A percentile compares a stretch with the other conserved stretches of the same genome.
These are phyloP conservation scores for Epizoanthus ramosus DNA, from an alignment of 92 coral and sea anemone genomes.

Conservation along the genomic window DNA sequence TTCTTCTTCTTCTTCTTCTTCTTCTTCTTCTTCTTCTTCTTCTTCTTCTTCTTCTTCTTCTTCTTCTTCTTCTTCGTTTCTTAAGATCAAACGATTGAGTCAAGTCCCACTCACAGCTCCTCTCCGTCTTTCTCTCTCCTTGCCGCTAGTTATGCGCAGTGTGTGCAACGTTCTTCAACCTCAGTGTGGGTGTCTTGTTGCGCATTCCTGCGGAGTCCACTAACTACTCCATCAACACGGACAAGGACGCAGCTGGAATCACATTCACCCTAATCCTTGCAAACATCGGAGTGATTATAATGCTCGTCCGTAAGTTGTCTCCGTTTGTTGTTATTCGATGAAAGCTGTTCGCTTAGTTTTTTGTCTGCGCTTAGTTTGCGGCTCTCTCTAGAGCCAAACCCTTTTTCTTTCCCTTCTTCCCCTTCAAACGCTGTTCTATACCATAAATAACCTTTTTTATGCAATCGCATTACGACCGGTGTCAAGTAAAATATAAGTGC, in stretches of 20 bases:
- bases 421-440: too few species aligned
- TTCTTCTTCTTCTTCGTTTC: background rate
- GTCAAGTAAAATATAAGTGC: too few species aligned
- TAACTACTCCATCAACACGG: constrained; percentile 70
- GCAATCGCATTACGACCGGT: too few species aligned
- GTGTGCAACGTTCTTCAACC: constrained; percentile 70
- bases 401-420: too few species aligned
- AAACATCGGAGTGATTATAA: constrained; percentile 61
- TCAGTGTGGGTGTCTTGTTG: constrained; percentile 68
- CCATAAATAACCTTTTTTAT: too few species aligned
- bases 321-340: too few species aligned
- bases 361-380: background rate
- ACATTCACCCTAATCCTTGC: constrained; percentile 66
- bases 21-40: too few species aligned
- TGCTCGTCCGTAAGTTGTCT: constrained; percentile 62
- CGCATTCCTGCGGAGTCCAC: constrained; percentile 64
- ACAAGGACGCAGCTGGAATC: constrained; percentile 75
- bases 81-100: background rate
- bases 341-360: too few species aligned
- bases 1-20: too few species aligned
- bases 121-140: background rate
- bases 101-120: background rate
- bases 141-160: constrained; percentile 53
- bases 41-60: too few species aligned
- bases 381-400: background rate